Evolutionary conservation across 2,797 vertebrate genomes (phyloP).

Genomic region (Podarcis siculus): DNA sequence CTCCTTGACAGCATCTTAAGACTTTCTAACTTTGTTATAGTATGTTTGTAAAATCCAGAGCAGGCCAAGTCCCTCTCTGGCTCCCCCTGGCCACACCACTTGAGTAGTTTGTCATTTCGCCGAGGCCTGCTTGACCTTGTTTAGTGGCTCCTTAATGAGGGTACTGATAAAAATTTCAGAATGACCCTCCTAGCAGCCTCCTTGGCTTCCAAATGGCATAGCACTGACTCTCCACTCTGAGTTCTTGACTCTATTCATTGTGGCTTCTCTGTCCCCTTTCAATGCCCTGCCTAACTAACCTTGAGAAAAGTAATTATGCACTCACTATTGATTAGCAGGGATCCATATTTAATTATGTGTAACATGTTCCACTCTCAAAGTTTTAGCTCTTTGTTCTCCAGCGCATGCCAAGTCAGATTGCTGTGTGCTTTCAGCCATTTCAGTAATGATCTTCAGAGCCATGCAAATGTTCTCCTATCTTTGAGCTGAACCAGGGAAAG

Average conservation of each 20-base stretch:
- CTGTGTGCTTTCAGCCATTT: constrained; percentile 30
- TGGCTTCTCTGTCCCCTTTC: constrained; percentile 51
- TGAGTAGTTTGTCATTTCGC: constrained; percentile 35
- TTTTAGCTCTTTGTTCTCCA: constrained; percentile 60
- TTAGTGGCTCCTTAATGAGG: constrained; percentile 49
- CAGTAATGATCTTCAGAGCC: constrained; percentile 32
- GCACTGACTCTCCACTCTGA: constrained; percentile 40
- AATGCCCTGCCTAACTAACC: constrained; percentile 69
- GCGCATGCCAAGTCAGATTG: constrained; percentile 11
- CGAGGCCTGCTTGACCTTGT: constrained; percentile 50
- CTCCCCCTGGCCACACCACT: constrained; percentile 19
- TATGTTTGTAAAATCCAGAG: constrained; percentile 39
- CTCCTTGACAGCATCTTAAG: background rate
- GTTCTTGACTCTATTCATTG: constrained; percentile 52
- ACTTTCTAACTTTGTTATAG: background rate
- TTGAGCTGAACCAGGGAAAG: constrained; percentile 28
- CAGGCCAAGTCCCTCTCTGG: constrained; percentile 1
- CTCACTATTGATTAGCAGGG: constrained; percentile 71
- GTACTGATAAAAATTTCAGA: constrained; percentile 52
- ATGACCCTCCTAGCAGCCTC: constrained; percentile 31
- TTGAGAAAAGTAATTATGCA: constrained; percentile 70
- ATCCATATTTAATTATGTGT: constrained; percentile 75
- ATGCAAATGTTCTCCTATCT: background rate
- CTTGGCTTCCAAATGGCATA: background rate
- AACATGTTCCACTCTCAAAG: constrained; percentile 64